Base-by-base conservation (phyloP, 2,888 invertebrate species). In the Diplolepis rosae region DNA sequence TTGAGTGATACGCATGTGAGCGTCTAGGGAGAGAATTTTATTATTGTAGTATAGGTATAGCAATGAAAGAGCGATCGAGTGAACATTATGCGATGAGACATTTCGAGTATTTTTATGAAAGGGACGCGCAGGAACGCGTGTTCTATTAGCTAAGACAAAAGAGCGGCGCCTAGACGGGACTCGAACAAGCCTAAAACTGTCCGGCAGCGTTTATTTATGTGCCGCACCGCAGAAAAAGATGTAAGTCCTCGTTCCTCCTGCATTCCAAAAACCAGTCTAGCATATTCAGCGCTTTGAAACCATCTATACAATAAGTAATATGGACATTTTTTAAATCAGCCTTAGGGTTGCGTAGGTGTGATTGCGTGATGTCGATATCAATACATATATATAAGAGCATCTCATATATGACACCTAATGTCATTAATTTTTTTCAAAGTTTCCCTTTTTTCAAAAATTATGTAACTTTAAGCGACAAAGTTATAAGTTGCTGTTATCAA, bases 91-190 rank as follows among this genome's bases (percentile, higher is more conserved):
- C 82, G 86, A 85, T 81, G 84, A 85, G 86, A 87, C 87, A 87
- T 87, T 86, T 87, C 82, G 82, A 82, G 81, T 82, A 86, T 85
- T 84, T 83, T 84, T 84, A 84, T 84, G 80, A 84, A 86, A 85
- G 84, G 83, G 83, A 84, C 84, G 84, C 82, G 81, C 79, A 83
- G 84, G 85, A 87, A 87, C 87, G 85, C 85, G 86, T 88, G 88
- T 88, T 88, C 86, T 86, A 88, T 87, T 87, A 87, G 86, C 83
- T 87, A 86, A 88, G 87, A 88, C 88, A 87, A 87, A 88, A 88
- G 88, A 87, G 85, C 87, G 87, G 87, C 88, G 88, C 88, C 86
- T 88, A 87, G 86, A 82, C 83, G 82, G 83, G 51, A 69, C 70
- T 71, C 69, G 69, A 76, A 73, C 76, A 51, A 73, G 71, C 73